Conservation (phyloP, 1,140 invertebrate species). For the Trinorchestia longiramus region DNA sequence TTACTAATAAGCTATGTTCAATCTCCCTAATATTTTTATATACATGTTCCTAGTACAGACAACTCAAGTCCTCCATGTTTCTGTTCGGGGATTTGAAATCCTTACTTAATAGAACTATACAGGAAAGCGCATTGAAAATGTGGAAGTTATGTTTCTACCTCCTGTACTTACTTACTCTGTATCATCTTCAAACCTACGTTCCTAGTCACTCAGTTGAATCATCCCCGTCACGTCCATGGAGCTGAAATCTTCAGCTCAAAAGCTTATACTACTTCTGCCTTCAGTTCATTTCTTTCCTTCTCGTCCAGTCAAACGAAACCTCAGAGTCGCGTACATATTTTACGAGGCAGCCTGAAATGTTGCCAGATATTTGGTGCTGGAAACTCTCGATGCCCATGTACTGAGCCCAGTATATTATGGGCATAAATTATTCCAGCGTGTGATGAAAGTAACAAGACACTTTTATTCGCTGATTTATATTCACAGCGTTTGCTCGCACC, state of each 20-base stretch:
- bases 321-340: background rate
- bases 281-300: background rate
- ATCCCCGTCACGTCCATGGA: background rate
- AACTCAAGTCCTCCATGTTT: too few species aligned
- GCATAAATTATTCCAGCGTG: background rate
- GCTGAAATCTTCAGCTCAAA: background rate
- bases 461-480: background rate
- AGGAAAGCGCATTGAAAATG: too few species aligned
- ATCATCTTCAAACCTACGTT: too few species aligned
- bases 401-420: background rate
- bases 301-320: background rate
- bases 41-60: too few species aligned
- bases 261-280: background rate
- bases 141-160: too few species aligned
- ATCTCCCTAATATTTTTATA: too few species aligned
- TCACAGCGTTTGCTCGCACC: background rate
- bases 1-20: too few species aligned
- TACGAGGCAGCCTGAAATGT: background rate
- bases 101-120: too few species aligned
- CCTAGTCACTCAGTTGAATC: too few species aligned
- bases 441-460: background rate
- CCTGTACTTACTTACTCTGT: too few species aligned
- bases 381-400: background rate
- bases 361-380: background rate
- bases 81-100: too few species aligned